These are phyloP conservation scores for Dyspetes luteomarginatus DNA, from an alignment of 2,888 invertebrate species.

Conservation along the genomic window DNA sequence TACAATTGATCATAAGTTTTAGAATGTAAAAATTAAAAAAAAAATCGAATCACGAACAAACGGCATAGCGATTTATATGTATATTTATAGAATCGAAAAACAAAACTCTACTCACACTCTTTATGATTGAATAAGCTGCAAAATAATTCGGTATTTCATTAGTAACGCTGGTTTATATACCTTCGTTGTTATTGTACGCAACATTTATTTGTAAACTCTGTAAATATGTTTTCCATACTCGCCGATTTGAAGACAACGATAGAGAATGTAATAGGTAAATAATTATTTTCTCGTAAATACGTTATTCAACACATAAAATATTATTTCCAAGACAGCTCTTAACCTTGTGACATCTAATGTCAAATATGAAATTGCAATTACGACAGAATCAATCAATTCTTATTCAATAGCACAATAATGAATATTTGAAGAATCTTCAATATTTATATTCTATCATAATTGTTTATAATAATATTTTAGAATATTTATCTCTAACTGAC, in stretches of 20 bases:
- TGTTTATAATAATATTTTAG: background rate
- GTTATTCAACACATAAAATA: background rate
- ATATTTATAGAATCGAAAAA: too few species aligned
- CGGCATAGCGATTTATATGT: too few species aligned
- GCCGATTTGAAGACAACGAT: conserved; percentile 71
- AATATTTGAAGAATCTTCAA: background rate
- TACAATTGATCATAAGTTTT: conserved; percentile 15
- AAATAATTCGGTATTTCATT: background rate
- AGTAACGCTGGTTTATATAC: background rate
- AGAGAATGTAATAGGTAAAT: conserved; percentile 76
- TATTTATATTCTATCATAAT: background rate
- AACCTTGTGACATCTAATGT: conserved; percentile 52
- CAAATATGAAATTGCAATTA: conserved; percentile 41
- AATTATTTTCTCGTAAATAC: background rate
- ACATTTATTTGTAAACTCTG: background rate
- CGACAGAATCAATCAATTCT: conserved; percentile 5
- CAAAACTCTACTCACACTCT: too few species aligned
- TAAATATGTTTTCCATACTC: conserved; percentile 75
- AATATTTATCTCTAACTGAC: background rate
- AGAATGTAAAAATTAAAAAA: too few species aligned
- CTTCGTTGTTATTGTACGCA: conserved; percentile 1
- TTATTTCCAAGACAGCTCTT: conserved; percentile 2
- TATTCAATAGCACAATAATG: conserved; percentile 22
- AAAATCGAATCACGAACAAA: conserved; percentile 4
- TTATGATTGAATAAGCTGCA: background rate